Percentiles rank a stretch among this genome's conserved stretches.
Conservation (phyloP, 2,113 vertebrate genomes). For the Caranx melampygus region DNA sequence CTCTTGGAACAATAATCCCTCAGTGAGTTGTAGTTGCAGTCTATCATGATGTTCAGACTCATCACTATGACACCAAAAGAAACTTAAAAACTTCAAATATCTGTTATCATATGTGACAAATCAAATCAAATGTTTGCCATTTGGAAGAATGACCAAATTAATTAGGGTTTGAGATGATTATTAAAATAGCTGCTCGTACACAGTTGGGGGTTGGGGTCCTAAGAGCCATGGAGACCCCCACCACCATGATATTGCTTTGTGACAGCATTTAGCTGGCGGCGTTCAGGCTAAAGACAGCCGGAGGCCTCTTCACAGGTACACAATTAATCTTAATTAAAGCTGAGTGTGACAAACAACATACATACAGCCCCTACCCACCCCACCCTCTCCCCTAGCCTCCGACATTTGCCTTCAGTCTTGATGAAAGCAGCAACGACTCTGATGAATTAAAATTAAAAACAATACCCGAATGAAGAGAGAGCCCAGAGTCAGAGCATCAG, state of each 20-base stretch:
- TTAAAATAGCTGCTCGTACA: background rate
- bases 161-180: background rate
- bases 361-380: background rate
- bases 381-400: background rate
- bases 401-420: conserved; percentile 34
- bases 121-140: too few relatives aligned
- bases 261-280: conserved; percentile 78
- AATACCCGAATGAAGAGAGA: background rate
- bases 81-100: too few relatives aligned
- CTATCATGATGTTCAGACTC: too few relatives aligned
- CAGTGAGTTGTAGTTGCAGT: too few relatives aligned
- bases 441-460: conserved; percentile 3
- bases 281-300: conserved; percentile 78
- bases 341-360: conserved; percentile 80
- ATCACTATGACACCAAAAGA: too few relatives aligned
- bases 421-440: background rate
- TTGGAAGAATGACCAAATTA: background rate
- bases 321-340: conserved; percentile 92
- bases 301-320: conserved; percentile 77
- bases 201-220: too few relatives aligned
- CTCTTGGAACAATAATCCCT: too few relatives aligned
- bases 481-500: background rate
- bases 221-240: background rate
- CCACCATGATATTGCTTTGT: conserved; percentile 52
- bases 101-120: too few relatives aligned